These are phyloP conservation scores for Epistrophe grossulariae DNA, from an alignment of 2,888 invertebrate genomes.

Conservation along the genomic window DNA sequence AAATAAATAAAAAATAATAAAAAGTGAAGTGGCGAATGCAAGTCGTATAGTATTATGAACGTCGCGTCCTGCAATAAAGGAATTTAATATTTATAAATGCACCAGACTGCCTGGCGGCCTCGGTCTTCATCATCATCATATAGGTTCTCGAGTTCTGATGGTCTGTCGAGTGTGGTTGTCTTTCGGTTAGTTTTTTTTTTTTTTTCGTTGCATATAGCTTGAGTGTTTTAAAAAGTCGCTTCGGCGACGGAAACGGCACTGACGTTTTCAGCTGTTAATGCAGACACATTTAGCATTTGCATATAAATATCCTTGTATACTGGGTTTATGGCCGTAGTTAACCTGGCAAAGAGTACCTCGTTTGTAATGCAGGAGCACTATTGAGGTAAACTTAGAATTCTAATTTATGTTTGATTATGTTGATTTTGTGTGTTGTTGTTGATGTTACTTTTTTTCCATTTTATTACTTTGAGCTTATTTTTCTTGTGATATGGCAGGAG, in stretches of 20 bases:
- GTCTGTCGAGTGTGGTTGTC: constrained; percentile 22
- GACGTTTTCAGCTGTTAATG: constrained; percentile 71
- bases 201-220: neutral
- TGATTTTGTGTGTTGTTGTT: constrained; percentile 40
- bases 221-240: constrained; percentile 15
- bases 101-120: constrained; percentile 68
- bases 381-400: constrained; percentile 73
- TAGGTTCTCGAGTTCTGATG: constrained; percentile 6
- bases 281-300: constrained; percentile 45
- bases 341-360: constrained; percentile 15
- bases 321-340: constrained; percentile 25
- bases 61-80: constrained; percentile 58
- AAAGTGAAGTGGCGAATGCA: constrained; percentile 25
- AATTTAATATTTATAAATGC: constrained; percentile 74
- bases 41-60: constrained; percentile 14
- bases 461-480: constrained; percentile 11
- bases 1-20: neutral
- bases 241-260: constrained; percentile 20
- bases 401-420: constrained; percentile 71
- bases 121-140: constrained; percentile 17
- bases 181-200: neutral
- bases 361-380: constrained; percentile 57
- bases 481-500: neutral
- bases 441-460: neutral
- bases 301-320: constrained; percentile 32